Percentiles rank a stretch among this genome's conserved stretches.
These are phyloP conservation scores for Hephaestus fuliginosus DNA, from an alignment of 2,797 vertebrate species.

Conservation along the genomic window DNA sequence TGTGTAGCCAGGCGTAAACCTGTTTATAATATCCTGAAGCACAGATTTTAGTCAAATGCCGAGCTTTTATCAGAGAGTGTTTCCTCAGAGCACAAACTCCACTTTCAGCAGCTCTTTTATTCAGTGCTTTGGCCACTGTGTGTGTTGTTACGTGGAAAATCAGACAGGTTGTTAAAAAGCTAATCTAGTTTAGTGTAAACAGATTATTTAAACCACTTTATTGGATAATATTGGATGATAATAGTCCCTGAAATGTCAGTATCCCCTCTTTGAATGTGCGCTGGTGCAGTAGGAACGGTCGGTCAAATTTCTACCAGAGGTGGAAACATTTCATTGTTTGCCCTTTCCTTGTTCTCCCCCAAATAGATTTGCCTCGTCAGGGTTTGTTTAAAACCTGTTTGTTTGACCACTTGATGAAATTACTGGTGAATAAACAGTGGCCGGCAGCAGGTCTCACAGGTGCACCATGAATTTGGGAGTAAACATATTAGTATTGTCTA, in stretches of 20 bases:
- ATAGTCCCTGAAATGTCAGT: background rate
- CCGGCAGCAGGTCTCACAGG: background rate
- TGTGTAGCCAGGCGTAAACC: constrained; percentile 51
- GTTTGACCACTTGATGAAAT: constrained; percentile 2
- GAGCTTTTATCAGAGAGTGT: constrained; percentile 39
- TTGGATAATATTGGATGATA: too few species aligned
- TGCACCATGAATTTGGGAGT: background rate
- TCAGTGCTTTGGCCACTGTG: background rate
- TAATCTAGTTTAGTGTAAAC: background rate
- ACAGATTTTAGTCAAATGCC: constrained; percentile 59
- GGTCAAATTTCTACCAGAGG: background rate
- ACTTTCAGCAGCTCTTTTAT: background rate
- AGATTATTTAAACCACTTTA: background rate
- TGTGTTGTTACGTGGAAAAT: background rate
- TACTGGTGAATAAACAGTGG: constrained; percentile 4
- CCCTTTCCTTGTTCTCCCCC: background rate
- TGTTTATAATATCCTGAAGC: constrained; percentile 63
- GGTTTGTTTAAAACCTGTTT: constrained; percentile 4
- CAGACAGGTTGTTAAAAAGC: background rate
- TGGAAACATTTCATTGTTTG: background rate
- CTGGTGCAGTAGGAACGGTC: background rate
- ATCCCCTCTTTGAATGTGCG: background rate
- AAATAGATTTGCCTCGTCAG: background rate
- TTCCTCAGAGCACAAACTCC: constrained; percentile 16
- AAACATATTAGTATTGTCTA: background rate